Evolutionary conservation across 2,888 invertebrate genomes (phyloP).

Genomic region (Cheiracanthium punctorium): DNA sequence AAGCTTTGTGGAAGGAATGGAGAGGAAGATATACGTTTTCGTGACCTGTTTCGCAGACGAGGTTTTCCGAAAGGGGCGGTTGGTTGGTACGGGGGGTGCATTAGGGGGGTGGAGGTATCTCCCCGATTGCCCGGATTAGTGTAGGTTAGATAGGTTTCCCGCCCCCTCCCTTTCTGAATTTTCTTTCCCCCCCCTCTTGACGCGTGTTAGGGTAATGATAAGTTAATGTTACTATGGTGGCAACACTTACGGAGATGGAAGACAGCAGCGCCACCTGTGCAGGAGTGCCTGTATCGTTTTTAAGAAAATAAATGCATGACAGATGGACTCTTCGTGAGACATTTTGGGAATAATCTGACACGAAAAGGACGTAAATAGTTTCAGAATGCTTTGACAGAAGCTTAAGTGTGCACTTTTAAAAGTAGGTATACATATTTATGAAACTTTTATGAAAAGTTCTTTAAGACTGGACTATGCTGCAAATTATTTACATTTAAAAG

Average conservation of each 20-base stretch:
- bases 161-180: conserved; percentile 3
- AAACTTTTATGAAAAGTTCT: no score
- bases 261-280: conserved; percentile 27
- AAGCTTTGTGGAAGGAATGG: conserved; percentile 42
- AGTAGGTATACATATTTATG: no score
- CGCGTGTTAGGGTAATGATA: conserved; percentile 57
- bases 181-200: conserved; percentile 18
- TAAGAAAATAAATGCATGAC: background rate
- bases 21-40: conserved; percentile 30
- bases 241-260: conserved; percentile 26
- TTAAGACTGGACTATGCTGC: no score
- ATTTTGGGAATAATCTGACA: no score
- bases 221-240: conserved; percentile 51
- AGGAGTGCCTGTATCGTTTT: background rate
- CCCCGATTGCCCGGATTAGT: conserved; percentile 64
- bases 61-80: conserved; percentile 30
- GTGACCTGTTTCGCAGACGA: conserved; percentile 45
- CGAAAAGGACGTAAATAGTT: no score
- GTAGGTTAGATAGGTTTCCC: conserved; percentile 57
- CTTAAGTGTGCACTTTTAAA: no score
- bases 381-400: no score
- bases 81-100: background rate
- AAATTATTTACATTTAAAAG: no score
- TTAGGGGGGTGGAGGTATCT: conserved; percentile 21
- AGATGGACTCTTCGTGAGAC: no score